phyloP scores from a whole-genome alignment of 2,113 vertebrate species.

The Meriones unguiculatus region DNA sequence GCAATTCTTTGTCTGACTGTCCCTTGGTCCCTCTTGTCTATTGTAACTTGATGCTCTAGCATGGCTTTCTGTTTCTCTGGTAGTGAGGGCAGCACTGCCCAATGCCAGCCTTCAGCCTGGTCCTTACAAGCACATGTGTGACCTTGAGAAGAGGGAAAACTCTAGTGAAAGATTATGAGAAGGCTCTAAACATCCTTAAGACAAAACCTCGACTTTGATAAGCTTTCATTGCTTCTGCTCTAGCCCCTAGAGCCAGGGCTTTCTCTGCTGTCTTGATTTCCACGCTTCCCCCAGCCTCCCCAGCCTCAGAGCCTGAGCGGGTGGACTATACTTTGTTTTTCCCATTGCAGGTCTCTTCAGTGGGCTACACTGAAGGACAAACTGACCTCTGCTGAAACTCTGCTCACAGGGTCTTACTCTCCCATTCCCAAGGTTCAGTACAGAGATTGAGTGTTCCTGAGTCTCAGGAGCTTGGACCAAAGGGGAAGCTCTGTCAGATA shows the following conservation, averaged over 20 bases:
- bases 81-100: rapidly evolving
- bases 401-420: rapidly evolving
- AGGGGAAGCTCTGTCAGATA: not conserved
- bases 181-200: rapidly evolving
- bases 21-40: not conserved
- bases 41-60: rapidly evolving
- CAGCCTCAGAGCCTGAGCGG: no score
- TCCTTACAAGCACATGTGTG: not conserved
- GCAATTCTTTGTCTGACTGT: not conserved
- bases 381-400: rapidly evolving
- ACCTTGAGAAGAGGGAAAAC: rapidly evolving
- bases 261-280: not conserved
- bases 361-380: rapidly evolving
- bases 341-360: rapidly evolving
- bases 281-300: no score
- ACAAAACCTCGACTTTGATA: not conserved
- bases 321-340: not conserved
- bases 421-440: not conserved
- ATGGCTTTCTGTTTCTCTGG: not conserved
- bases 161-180: rapidly evolving
- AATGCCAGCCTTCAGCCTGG: not conserved
- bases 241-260: rapidly evolving
- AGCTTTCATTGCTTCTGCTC: not conserved
- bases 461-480: not conserved
- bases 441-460: not conserved